Evolutionary conservation across 2,888 invertebrate genomes (phyloP).

Genomic region (Esperia sulphurella): DNA sequence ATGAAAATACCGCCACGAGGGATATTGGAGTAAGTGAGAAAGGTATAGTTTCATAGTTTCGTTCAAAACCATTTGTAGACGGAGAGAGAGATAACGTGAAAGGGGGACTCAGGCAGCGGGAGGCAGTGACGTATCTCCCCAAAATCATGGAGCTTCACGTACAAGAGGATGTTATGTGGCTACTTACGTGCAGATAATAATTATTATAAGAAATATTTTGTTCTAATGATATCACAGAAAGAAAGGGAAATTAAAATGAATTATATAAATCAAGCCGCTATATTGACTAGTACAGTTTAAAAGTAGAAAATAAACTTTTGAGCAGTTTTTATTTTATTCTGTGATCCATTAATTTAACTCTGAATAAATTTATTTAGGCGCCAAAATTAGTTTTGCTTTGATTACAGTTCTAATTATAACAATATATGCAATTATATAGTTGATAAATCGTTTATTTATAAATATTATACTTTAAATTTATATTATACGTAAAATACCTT

Average conservation of each 20-base stretch:
- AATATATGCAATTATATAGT: neutral
- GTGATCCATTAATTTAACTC: neutral
- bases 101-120: no score
- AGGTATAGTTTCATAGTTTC: no score
- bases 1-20: no score
- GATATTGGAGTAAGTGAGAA: no score
- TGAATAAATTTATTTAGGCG: neutral
- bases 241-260: slow-evolving; percentile 31
- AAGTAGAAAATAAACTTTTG: slow-evolving; percentile 34
- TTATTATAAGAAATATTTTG: slow-evolving; percentile 41
- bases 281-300: slow-evolving; percentile 60
- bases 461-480: no score
- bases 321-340: slow-evolving; percentile 25
- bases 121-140: no score
- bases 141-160: slow-evolving; percentile 10
- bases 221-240: slow-evolving; percentile 71
- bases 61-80: no score
- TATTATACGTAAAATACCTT: no score
- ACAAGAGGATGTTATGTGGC: slow-evolving; percentile 65
- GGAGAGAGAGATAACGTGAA: no score
- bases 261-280: slow-evolving; percentile 52
- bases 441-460: neutral
- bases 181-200: slow-evolving; percentile 44
- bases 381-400: neutral
- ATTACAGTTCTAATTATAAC: neutral